Evolutionary conservation across 1,140 invertebrate genomes (phyloP).

Genomic region (Lineus longissimus): DNA sequence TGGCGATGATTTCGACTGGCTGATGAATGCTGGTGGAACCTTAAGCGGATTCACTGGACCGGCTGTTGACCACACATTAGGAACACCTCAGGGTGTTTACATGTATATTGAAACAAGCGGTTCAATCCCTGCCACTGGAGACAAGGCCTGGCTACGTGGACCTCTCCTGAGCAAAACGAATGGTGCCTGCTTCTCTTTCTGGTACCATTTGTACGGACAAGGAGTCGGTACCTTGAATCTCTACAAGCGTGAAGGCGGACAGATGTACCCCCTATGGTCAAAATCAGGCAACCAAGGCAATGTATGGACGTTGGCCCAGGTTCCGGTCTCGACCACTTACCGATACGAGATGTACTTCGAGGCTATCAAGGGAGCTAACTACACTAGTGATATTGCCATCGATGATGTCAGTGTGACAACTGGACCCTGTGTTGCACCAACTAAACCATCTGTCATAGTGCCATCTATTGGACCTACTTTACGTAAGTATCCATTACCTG

Average conservation of each 20-base stretch:
- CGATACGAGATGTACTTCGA: background rate
- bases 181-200: conserved; percentile 54
- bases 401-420: background rate
- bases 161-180: conserved; percentile 7
- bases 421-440: no score
- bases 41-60: conserved; percentile 20
- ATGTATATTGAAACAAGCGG: conserved; percentile 17
- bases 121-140: background rate
- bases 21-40: conserved; percentile 9
- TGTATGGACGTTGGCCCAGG: conserved; percentile 64
- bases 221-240: conserved; percentile 65
- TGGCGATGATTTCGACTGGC: conserved; percentile 24
- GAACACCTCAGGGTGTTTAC: conserved; percentile 52
- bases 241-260: conserved; percentile 31
- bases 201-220: conserved; percentile 69
- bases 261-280: conserved; percentile 61
- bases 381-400: background rate
- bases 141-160: conserved; percentile 3
- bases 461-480: no score
- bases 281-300: conserved; percentile 66
- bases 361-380: background rate
- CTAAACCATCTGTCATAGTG: no score
- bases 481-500: no score
- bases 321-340: conserved; percentile 29
- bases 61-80: conserved; percentile 31